Evolutionary conservation across 92 coral and sea anemone species (phyloP).

Genomic region (Ricordea florida): DNA sequence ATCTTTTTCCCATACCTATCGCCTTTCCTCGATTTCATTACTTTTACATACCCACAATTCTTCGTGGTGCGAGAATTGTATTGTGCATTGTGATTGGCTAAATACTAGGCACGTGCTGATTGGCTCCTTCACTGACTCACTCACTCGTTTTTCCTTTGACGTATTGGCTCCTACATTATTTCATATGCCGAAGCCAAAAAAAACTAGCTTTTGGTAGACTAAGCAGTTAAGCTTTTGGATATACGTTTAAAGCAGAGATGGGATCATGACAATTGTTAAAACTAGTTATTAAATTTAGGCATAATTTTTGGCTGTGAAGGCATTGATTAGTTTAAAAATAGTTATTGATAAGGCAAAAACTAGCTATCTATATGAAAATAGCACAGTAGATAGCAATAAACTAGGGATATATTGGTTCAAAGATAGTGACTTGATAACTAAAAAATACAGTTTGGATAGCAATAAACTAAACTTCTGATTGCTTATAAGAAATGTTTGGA

Average conservation of each 20-base stretch:
- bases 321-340: no score
- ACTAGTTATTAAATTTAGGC: no score
- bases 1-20: no score
- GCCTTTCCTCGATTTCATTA: no score
- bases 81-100: no score
- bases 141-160: no score
- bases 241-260: background rate
- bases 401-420: background rate
- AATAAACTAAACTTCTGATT: constrained; percentile 11
- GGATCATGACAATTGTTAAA: background rate
- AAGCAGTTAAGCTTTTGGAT: background rate
- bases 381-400: background rate
- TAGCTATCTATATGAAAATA: background rate
- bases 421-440: constrained; percentile 7
- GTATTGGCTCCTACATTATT: no score
- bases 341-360: background rate
- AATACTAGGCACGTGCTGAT: no score
- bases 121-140: no score
- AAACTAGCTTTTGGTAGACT: constrained; percentile 6
- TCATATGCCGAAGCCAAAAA: background rate
- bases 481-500: background rate
- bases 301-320: no score
- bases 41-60: no score
- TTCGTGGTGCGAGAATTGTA: no score
- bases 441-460: background rate